phyloP scores from a whole-genome alignment of 2,888 invertebrate species.

The Proisotoma minuta region DNA sequence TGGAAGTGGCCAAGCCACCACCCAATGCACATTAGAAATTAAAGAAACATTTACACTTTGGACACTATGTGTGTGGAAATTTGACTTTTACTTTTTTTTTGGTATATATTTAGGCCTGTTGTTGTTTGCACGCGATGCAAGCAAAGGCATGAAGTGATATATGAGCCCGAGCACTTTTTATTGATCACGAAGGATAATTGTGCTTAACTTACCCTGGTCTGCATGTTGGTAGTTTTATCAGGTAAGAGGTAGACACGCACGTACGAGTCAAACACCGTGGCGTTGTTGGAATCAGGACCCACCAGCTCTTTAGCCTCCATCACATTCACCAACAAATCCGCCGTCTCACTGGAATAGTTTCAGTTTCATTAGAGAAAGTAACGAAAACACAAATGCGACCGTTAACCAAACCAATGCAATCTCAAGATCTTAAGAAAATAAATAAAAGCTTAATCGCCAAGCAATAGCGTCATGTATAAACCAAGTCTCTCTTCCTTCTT shows the following conservation, averaged over 20 bases:
- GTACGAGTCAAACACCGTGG: constrained; percentile 65
- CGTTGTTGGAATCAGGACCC: constrained; percentile 57
- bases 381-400: not conserved
- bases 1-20: no score
- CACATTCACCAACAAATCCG: constrained; percentile 64
- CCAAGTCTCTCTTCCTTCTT: no score
- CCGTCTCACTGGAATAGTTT: constrained; percentile 55
- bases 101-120: no score
- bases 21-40: no score
- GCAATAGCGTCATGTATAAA: no score
- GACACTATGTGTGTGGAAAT: no score
- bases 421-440: not conserved
- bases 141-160: constrained; percentile 3
- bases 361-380: not conserved
- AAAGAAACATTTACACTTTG: no score
- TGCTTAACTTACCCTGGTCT: constrained; percentile 58
- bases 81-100: no score
- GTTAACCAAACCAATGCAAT: not conserved
- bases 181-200: not conserved
- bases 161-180: constrained; percentile 7
- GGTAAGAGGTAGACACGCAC: constrained; percentile 70
- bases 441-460: constrained; percentile 2
- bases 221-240: constrained; percentile 63
- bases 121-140: not conserved
- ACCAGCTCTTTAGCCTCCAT: constrained; percentile 70